Evolutionary conservation across 2,888 invertebrate genomes (phyloP), one percentile per base, ranked within the genome.

Genomic region (Pemphredon lugubris): DNA sequence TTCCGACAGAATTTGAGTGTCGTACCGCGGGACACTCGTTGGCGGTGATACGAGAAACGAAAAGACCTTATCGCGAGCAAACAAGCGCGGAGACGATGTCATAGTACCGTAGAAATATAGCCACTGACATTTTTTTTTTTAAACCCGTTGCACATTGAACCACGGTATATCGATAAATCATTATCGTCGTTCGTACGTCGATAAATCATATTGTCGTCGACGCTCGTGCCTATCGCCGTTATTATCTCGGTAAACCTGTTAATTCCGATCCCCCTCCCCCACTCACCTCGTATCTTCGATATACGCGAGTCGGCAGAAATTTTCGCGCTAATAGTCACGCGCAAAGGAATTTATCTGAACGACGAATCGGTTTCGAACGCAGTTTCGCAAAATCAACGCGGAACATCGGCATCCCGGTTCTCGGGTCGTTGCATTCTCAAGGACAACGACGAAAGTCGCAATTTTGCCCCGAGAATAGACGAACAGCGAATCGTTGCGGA

Each of bases 1-100:
- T 59, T 30, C 13, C 51, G 14, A n/a, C 50, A 14, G 63, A 77
- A 73, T 50, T 67, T 58, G 50, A 61, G 60, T 37, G 20, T 26
- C 34, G 66, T 26, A 68, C 39, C 68, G 59, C 54, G 58, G 39
- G 50, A 47, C 50, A 40, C 18, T 14, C 40, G 32, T 23, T 13
- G 20, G 11, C 48, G 48, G 39, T 44, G 51, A 51, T 55, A 55
- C 51, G 44, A 68, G 63, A 57, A 14, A 47, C 59, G 44, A 6
- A 53, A 58, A 58, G 53, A 59, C 58, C 32, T 77, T 77, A 71
- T 71, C 74, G 53, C 34, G 26, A 57, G 40, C 53, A 67, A 77
- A 77, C 71, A 77, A 71, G 20, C 21, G 53, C 63, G 51, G 6
- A 32, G 26, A 26, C 30, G 40, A 57, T 55, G 30, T 63, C n/a